These are phyloP conservation scores for Bilobella aurantiaca DNA, from an alignment of 1,140 invertebrate genomes.

Conservation along the genomic window DNA sequence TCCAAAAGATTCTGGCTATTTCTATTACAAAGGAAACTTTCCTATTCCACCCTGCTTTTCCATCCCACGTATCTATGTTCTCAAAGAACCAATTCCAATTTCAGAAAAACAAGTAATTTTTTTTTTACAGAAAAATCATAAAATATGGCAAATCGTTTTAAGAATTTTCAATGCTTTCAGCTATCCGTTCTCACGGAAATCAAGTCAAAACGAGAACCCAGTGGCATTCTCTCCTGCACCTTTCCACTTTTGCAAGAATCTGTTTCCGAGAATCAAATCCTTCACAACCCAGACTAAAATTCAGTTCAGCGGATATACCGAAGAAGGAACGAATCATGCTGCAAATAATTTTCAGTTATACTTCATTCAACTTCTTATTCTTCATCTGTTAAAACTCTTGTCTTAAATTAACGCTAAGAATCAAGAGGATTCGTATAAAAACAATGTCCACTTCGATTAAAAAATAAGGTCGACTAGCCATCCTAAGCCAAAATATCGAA, in stretches of 20 bases:
- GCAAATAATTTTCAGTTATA: no score
- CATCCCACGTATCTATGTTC: conserved; percentile 6
- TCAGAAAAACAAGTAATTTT: background rate
- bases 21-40: conserved; percentile 6
- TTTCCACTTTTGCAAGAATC: background rate
- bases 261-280: background rate
- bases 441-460: no score
- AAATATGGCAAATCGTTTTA: no score
- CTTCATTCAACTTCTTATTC: no score
- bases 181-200: background rate
- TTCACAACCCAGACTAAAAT: conserved; percentile 8
- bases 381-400: no score
- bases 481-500: no score
- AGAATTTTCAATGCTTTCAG: background rate
- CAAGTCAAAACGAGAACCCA: background rate
- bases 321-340: no score
- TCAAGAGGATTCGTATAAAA: no score
- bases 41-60: conserved; percentile 11
- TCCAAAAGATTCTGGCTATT: background rate
- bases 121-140: no score
- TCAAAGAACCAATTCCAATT: conserved; percentile 3
- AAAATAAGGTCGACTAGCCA: no score
- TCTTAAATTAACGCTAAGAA: no score
- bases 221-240: background rate
- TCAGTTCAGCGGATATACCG: no score